Evolutionary conservation across 2,797 vertebrate species (phyloP).

Genomic region (Huso huso): DNA sequence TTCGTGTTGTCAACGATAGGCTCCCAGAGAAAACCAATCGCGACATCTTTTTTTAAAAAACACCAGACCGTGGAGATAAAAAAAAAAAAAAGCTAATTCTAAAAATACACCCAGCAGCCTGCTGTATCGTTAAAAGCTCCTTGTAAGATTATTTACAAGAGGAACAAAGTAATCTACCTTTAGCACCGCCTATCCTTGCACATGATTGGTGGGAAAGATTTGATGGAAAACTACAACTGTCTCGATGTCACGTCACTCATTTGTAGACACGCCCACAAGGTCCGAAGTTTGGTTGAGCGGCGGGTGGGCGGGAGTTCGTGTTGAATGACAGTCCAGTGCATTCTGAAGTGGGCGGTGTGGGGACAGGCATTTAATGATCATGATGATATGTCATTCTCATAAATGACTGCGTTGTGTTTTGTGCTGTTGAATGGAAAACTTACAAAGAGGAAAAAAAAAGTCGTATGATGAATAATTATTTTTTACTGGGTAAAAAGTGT

Average conservation of each 20-base stretch:
- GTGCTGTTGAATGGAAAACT: neutral
- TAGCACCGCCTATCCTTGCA: conserved; percentile 17
- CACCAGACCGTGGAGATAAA: too few species aligned
- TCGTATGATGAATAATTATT: too few species aligned
- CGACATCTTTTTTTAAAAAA: too few species aligned
- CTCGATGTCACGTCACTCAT: conserved; percentile 14
- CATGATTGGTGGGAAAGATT: conserved; percentile 4
- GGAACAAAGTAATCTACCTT: conserved; percentile 37
- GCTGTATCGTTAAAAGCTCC: too few species aligned
- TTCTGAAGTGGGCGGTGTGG: neutral
- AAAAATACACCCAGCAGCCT: too few species aligned
- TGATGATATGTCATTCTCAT: neutral
- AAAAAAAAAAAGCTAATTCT: too few species aligned
- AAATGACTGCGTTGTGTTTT: neutral
- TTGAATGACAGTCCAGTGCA: neutral
- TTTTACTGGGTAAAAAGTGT: too few species aligned
- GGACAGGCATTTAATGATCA: neutral
- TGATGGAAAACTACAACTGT: conserved; percentile 38
- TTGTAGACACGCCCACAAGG: conserved; percentile 21
- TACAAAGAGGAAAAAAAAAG: too few species aligned
- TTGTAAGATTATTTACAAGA: conserved; percentile 47
- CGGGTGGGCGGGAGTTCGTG: conserved; percentile 10
- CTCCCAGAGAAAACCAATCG: too few species aligned
- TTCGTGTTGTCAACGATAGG: too few species aligned
- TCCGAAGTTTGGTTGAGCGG: conserved; percentile 55